These are phyloP conservation scores for Corythoichthys intestinalis DNA, from an alignment of 2,113 vertebrate genomes.

Conservation along the genomic window DNA sequence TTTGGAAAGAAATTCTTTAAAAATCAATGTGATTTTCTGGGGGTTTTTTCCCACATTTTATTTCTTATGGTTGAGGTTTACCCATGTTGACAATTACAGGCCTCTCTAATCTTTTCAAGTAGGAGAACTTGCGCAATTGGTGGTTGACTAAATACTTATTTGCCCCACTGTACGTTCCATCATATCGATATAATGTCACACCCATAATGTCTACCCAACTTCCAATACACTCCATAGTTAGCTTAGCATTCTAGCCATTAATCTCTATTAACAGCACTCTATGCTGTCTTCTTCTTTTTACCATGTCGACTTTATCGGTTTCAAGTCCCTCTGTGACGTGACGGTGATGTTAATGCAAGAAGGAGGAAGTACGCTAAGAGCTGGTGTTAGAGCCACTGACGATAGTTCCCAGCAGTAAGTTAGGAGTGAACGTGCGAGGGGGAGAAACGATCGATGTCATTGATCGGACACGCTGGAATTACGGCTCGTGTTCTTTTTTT, in stretches of 20 bases:
- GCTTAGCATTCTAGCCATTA: not conserved
- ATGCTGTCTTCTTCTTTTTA: not conserved
- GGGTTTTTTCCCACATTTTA: too few relatives aligned
- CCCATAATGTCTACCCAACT: not conserved
- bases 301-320: not conserved
- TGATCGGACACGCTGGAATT: constrained; percentile 1
- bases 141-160: too few relatives aligned
- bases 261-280: not conserved
- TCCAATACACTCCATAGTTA: not conserved
- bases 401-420: constrained; percentile 10
- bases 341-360: not conserved
- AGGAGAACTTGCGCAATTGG: too few relatives aligned
- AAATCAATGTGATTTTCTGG: too few relatives aligned
- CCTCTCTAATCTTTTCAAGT: too few relatives aligned
- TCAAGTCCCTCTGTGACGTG: not conserved
- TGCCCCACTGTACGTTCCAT: too few relatives aligned
- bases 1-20: too few relatives aligned
- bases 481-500: not conserved
- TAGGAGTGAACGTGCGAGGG: constrained; percentile 3
- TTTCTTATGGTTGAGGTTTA: too few relatives aligned
- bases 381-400: not conserved
- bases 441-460: constrained; percentile 3
- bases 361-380: not conserved
- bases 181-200: too few relatives aligned
- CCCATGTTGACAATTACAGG: too few relatives aligned